These are phyloP conservation scores for Spea bombifrons DNA, from an alignment of 2,113 vertebrate genomes.

Conservation along the genomic window DNA sequence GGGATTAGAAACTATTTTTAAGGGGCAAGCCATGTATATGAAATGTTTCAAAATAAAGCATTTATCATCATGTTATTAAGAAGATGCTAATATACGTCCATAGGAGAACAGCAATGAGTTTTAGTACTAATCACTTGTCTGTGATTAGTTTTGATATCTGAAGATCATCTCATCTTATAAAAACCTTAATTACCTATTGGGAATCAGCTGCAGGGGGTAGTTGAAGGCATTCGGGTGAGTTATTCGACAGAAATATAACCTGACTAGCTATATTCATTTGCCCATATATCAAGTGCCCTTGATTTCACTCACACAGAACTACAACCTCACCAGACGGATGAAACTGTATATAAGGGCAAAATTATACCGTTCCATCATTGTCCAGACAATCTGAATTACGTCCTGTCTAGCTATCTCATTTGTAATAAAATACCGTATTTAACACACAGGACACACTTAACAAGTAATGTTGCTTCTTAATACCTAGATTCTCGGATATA, in stretches of 20 bases:
- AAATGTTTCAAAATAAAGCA: too few species aligned
- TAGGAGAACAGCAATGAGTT: not conserved
- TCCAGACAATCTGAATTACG: conserved; percentile 1
- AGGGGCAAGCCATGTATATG: too few species aligned
- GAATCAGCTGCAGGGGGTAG: not conserved
- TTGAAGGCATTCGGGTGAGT: too few species aligned
- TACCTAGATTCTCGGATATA: too few species aligned
- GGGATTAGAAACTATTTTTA: too few species aligned
- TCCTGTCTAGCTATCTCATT: not conserved
- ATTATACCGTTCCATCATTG: conserved; percentile 9
- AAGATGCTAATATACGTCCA: not conserved
- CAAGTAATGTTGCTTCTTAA: not conserved
- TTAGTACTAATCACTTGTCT: not conserved
- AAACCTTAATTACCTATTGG: not conserved
- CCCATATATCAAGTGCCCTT: not conserved
- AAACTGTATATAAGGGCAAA: not conserved
- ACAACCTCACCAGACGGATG: not conserved
- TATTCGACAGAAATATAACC: too few species aligned
- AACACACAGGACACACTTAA: too few species aligned
- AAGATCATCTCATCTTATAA: not conserved
- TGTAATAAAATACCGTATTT: too few species aligned
- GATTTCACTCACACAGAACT: conserved; percentile 1
- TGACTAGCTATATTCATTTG: not conserved
- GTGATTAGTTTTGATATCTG: not conserved
- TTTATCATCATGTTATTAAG: too few species aligned